Conservation (phyloP, 2,113 vertebrate species). For the Vulpes vulpes region DNA sequence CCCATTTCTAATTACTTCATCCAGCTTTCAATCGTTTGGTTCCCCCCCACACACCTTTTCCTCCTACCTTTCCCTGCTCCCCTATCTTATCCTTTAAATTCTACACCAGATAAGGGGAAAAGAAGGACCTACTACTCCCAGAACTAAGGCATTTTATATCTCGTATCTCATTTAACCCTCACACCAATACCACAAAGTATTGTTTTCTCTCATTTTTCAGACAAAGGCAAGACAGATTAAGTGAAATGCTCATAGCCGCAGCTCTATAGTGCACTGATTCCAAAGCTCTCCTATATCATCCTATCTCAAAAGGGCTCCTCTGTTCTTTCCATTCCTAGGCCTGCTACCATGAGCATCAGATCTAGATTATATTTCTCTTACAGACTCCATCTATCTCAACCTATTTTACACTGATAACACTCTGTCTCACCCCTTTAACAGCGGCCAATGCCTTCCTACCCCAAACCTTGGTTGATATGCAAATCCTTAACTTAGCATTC, state of each 20-base stretch:
- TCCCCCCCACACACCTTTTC: background rate
- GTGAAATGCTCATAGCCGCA: background rate
- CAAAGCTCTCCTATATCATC: background rate
- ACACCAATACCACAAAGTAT: background rate
- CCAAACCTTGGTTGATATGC: background rate
- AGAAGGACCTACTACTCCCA: background rate
- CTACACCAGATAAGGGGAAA: background rate
- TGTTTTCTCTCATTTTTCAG: background rate
- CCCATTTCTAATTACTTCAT: conserved; percentile 11
- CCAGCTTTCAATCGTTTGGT: background rate
- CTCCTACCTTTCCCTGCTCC: background rate
- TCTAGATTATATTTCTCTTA: background rate
- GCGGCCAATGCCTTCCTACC: background rate
- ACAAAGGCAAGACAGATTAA: background rate
- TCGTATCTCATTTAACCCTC: background rate
- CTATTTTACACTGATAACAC: background rate
- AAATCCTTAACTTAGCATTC: background rate
- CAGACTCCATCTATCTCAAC: background rate
- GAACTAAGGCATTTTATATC: conserved; percentile 37
- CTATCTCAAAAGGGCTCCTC: background rate
- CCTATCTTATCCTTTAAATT: conserved; percentile 14
- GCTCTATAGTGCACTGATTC: background rate
- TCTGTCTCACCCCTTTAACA: background rate
- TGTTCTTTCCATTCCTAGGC: background rate
- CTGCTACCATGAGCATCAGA: background rate